Conservation (phyloP, 2,888 invertebrate genomes). For the Erebia aethiops region DNA sequence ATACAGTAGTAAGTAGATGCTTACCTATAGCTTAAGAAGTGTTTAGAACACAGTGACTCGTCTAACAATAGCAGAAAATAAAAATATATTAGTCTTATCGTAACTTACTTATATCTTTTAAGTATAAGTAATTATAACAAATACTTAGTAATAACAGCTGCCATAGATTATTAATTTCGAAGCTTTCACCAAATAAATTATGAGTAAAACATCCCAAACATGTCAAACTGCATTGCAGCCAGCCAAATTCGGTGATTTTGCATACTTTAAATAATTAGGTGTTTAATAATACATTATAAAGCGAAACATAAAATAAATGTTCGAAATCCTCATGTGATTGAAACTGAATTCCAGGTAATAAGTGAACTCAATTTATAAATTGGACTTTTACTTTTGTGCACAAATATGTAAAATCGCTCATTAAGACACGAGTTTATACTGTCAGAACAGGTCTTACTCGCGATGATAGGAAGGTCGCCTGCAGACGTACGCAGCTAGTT, state of each 20-base stretch:
- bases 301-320: background rate
- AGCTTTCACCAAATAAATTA: conserved; percentile 34
- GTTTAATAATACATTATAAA: background rate
- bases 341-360: conserved; percentile 1
- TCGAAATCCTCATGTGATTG: background rate
- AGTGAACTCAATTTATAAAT: conserved; percentile 29
- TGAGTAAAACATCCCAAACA: conserved; percentile 27
- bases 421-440: background rate
- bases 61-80: too few relatives aligned
- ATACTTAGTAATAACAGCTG: background rate
- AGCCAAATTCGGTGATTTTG: conserved; percentile 12
- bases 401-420: conserved; percentile 17
- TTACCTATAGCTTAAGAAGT: too few relatives aligned
- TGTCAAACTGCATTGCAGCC: conserved; percentile 24
- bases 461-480: conserved; percentile 11
- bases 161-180: conserved; percentile 9
- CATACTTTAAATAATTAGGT: conserved; percentile 14
- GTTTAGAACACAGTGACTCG: too few relatives aligned
- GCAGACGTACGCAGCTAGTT: background rate
- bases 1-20: too few relatives aligned
- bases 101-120: too few relatives aligned
- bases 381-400: conserved; percentile 22
- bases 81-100: too few relatives aligned
- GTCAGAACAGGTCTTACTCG: conserved; percentile 10
- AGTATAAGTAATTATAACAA: background rate